These are phyloP conservation scores for Coboldia fuscipes DNA, from an alignment of 1,140 invertebrate genomes.

Conservation along the genomic window DNA sequence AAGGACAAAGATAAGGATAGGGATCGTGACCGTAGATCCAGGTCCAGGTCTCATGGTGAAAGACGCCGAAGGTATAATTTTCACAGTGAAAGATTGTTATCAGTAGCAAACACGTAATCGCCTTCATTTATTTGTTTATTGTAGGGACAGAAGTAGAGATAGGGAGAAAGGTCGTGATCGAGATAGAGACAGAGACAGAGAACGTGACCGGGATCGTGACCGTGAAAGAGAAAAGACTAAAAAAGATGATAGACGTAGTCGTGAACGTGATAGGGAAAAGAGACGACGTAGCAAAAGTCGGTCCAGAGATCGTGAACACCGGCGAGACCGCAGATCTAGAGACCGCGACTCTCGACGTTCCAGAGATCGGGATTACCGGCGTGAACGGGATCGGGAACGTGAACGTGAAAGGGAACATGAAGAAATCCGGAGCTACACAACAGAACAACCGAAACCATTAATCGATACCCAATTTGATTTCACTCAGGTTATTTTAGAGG, in stretches of 20 bases:
- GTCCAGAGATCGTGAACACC: conserved; percentile 11
- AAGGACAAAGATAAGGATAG: background rate
- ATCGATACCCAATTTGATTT: conserved; percentile 9
- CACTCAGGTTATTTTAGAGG: conserved; percentile 17
- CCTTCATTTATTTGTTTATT: background rate
- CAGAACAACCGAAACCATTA: background rate
- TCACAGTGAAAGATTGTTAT: background rate
- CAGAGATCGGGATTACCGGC: conserved; percentile 20
- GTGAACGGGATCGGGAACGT: conserved; percentile 11
- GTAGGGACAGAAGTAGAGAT: background rate
- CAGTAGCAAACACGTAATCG: background rate
- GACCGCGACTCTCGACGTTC: conserved; percentile 21
- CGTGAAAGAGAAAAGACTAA: background rate
- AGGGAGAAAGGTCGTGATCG: background rate
- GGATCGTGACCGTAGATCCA: background rate
- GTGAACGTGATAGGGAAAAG: background rate
- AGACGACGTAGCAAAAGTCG: conserved; percentile 20
- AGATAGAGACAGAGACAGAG: too few relatives aligned
- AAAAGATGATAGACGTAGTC: background rate
- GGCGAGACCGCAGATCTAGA: conserved; percentile 6
- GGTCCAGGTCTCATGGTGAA: background rate
- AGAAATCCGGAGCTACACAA: background rate
- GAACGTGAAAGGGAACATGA: conserved; percentile 8
- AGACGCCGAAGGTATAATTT: background rate
- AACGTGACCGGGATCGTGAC: background rate